Evolutionary conservation across 2,113 vertebrate species (phyloP), one percentile per base, ranked within the genome.

Genomic region (Oriolus oriolus): DNA sequence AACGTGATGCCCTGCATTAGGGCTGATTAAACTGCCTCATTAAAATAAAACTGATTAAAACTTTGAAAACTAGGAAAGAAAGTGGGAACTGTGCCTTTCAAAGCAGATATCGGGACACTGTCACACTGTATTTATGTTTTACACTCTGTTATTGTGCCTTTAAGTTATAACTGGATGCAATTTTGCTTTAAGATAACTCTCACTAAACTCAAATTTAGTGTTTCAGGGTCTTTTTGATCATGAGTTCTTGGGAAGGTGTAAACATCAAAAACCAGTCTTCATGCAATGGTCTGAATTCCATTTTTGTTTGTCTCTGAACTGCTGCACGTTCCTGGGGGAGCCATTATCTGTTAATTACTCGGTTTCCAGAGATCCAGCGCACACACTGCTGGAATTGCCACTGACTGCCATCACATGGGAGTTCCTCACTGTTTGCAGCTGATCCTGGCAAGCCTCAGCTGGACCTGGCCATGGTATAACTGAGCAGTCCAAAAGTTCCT

Each of bases 401-500:
- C 11, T 10, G 45, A 11, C 21, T 64, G 63, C 42, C 53, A 28
- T 26, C 28, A 50, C 7, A 28, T 0, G 1, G 4, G 7, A 79
- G 8, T 20, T 66, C 13, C 49, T 52, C 39, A 5, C 35, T 44
- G 14, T 8, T 42, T 18, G 35, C 49, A 81, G 54, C 9, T 41
- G 37, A 27, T 30, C 39, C 42, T 42, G 17, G 23, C 56, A 85
- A 86, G 21, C 28, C 35, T 56, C 63, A 47, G 35, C 11, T 56
- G 31, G 8, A 16, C 18, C 30, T 10, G 12, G 19, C 35, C 8
- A 0, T 5, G 45, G 11, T 3, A 2, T 1, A 49, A 53, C 26
- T 11, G 21, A 47, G 24, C 52, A 37, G 8, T 18, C 11, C 68
- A 59, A 39, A 68, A 47, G 12, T 6, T 41, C 77, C 57, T 56